Percentiles rank a stretch among this genome's conserved stretches.
phyloP scores from a whole-genome alignment of 2,113 vertebrate species.

The Chrysemys picta region DNA sequence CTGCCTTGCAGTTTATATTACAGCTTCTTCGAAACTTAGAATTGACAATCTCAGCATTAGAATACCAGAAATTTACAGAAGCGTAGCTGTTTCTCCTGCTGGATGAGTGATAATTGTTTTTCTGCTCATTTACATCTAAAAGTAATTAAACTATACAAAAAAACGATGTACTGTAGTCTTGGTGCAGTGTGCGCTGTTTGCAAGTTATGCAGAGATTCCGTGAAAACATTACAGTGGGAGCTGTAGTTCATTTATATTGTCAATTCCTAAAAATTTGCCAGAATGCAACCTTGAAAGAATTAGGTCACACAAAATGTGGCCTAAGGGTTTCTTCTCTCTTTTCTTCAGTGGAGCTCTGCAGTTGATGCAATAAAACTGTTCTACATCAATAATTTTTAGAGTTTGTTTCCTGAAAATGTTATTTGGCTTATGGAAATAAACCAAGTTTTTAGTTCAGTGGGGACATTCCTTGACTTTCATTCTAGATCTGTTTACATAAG shows the following conservation, averaged over 20 bases:
- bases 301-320: conserved; percentile 60
- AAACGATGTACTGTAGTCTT: background rate
- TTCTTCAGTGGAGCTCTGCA: conserved; percentile 32
- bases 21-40: conserved; percentile 34
- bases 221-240: background rate
- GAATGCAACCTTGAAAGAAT: conserved; percentile 57
- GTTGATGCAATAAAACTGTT: conserved; percentile 37
- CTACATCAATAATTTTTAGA: conserved; percentile 49
- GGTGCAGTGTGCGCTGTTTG: background rate
- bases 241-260: conserved; percentile 19
- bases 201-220: conserved; percentile 13
- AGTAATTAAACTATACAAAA: conserved; percentile 31
- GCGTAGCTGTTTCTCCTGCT: conserved; percentile 9
- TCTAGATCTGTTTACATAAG: background rate
- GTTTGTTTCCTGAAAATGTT: conserved; percentile 43
- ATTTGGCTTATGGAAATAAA: conserved; percentile 21
- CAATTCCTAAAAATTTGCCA: conserved; percentile 64
- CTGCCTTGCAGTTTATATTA: conserved; percentile 12
- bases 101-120: conserved; percentile 37
- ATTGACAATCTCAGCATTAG: background rate
- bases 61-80: conserved; percentile 50
- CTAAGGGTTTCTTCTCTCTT: conserved; percentile 48
- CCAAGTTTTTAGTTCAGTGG: background rate
- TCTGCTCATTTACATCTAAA: conserved; percentile 37
- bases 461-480: background rate